phyloP scores from a whole-genome alignment of 2,888 invertebrate species.

The Philopedon plagiatum region DNA sequence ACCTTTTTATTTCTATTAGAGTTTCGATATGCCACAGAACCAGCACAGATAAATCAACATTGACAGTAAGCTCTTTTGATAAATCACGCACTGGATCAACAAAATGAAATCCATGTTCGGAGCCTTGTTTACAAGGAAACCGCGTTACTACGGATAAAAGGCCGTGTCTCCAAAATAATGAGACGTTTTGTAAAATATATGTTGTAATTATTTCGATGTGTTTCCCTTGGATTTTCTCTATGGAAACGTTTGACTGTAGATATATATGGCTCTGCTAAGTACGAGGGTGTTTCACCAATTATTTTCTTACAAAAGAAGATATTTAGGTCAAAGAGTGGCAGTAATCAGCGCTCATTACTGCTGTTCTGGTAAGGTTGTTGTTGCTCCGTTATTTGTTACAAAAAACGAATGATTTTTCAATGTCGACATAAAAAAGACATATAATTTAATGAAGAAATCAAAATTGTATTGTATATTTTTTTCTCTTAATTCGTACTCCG shows the following conservation, averaged over 20 bases:
- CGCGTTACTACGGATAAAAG: constrained; percentile 33
- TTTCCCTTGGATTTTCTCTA: background rate
- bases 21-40: background rate
- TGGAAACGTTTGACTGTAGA: background rate
- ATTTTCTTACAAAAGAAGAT: no score
- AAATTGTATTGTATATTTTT: no score
- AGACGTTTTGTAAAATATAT: constrained; percentile 33
- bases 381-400: no score
- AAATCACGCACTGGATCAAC: constrained; percentile 30
- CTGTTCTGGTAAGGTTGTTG: no score
- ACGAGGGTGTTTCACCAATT: no score
- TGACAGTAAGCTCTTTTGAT: constrained; percentile 39
- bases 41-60: constrained; percentile 29
- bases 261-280: background rate
- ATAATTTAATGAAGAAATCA: no score
- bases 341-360: no score
- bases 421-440: no score
- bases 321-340: no score
- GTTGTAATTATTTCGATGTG: constrained; percentile 20
- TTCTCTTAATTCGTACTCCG: no score
- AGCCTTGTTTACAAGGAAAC: constrained; percentile 35
- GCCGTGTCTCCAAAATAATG: constrained; percentile 35
- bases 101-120: constrained; percentile 30
- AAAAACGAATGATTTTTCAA: no score
- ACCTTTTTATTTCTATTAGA: constrained; percentile 24